Conservation (phyloP, 2,888 invertebrate species). For the Acanthacorydalis orientalis region DNA sequence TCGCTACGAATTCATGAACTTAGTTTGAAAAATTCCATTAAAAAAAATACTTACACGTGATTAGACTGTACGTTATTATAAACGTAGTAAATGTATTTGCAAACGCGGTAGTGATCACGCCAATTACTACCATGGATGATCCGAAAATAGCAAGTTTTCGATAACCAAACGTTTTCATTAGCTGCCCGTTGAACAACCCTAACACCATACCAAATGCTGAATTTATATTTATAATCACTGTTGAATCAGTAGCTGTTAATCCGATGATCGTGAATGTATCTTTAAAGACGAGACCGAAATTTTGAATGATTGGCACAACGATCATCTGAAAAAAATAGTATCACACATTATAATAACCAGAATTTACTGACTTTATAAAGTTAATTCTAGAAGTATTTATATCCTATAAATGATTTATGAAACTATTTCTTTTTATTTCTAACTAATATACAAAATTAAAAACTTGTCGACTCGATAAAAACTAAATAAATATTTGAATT, state of each 20-base stretch:
- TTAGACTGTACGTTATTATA: slow-evolving; percentile 46
- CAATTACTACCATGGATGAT: slow-evolving; percentile 33
- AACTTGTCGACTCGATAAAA: too few species aligned
- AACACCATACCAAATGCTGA: slow-evolving; percentile 49
- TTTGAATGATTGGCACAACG: slow-evolving; percentile 38
- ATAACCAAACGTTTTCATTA: slow-evolving; percentile 42
- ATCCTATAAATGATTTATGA: too few species aligned
- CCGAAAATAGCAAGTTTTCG: slow-evolving; percentile 44
- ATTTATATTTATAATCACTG: slow-evolving; percentile 46
- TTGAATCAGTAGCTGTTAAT: slow-evolving; percentile 40
- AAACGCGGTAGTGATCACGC: slow-evolving; percentile 40
- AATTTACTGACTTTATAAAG: too few species aligned
- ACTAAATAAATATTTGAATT: too few species aligned
- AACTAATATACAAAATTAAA: too few species aligned
- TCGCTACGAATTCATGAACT: neutral
- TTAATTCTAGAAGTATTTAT: too few species aligned
- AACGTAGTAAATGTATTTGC: slow-evolving; percentile 38
- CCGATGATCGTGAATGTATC: slow-evolving; percentile 38
- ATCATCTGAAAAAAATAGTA: slow-evolving; percentile 19
- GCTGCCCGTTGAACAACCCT: slow-evolving; percentile 46
- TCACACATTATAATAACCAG: too few species aligned
- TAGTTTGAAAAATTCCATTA: neutral
- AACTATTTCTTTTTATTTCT: too few species aligned
- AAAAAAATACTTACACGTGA: slow-evolving; percentile 41
- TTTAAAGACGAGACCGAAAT: slow-evolving; percentile 49